Conservation (phyloP, 2,888 invertebrate species). For the Dione vanillae region DNA sequence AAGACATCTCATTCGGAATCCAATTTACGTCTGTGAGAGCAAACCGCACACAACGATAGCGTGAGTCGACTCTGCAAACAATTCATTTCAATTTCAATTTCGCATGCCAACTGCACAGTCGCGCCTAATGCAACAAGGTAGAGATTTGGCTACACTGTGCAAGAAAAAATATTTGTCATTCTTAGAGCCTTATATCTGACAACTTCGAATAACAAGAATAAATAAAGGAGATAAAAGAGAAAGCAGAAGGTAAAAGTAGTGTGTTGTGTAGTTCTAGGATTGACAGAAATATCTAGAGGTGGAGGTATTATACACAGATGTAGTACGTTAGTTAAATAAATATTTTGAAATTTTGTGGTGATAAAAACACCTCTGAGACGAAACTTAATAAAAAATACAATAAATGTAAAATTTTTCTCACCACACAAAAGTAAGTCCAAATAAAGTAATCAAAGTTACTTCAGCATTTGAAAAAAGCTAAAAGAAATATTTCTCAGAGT, state of each 20-base stretch:
- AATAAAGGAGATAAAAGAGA: not conserved
- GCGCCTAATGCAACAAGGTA: constrained; percentile 36
- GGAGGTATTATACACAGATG: too few species aligned
- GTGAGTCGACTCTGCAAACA: constrained; percentile 70
- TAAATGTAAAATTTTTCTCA: constrained; percentile 6
- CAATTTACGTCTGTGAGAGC: constrained; percentile 68
- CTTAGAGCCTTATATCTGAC: too few species aligned
- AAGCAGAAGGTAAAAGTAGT: too few species aligned
- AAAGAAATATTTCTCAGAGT: constrained; percentile 42
- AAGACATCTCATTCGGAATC: constrained; percentile 72
- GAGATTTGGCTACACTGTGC: not conserved
- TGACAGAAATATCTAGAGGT: too few species aligned
- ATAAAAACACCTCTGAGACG: not conserved
- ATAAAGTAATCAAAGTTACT: constrained; percentile 71
- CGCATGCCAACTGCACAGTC: constrained; percentile 58
- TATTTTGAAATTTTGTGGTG: not conserved
- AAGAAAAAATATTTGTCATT: not conserved
- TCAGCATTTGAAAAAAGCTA: constrained; percentile 46
- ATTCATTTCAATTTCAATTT: constrained; percentile 77
- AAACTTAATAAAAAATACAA: not conserved
- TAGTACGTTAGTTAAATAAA: not conserved
- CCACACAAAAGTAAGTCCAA: constrained; percentile 58
- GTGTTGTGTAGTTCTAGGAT: too few species aligned
- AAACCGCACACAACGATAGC: constrained; percentile 66
- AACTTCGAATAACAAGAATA: not conserved